Conservation (phyloP, 2,797 vertebrate genomes). For the Sebastes steindachneri region DNA sequence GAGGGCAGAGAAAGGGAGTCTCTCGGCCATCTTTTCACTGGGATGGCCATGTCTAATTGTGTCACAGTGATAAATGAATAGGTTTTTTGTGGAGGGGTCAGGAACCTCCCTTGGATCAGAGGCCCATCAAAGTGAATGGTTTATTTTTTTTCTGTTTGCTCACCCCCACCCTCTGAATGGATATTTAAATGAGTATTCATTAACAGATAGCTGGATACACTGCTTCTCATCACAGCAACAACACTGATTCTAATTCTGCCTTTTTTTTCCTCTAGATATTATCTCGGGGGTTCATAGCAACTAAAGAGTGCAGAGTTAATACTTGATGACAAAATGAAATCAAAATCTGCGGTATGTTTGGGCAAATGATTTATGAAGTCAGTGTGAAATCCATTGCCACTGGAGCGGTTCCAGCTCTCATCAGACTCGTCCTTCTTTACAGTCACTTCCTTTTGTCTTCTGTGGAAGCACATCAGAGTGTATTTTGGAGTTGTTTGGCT, state of each 20-base stretch:
- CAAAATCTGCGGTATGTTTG: not conserved
- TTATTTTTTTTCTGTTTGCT: constrained; percentile 64
- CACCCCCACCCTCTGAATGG: constrained; percentile 44
- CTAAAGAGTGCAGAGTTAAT: not conserved
- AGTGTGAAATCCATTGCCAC: not conserved
- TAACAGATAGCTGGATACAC: constrained; percentile 29
- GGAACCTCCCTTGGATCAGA: constrained; percentile 69
- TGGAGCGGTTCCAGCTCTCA: not conserved
- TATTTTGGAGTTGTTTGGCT: not conserved
- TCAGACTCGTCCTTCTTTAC: not conserved
- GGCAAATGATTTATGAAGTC: not conserved
- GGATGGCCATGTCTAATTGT: constrained; percentile 82
- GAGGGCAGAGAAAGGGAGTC: constrained; percentile 54
- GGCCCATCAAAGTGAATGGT: constrained; percentile 75
- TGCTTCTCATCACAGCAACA: constrained; percentile 22
- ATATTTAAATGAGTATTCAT: constrained; percentile 66
- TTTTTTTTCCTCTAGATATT: not conserved
- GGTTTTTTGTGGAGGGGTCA: constrained; percentile 75
- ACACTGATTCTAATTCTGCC: not conserved
- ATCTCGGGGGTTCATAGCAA: not conserved
- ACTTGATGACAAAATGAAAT: not conserved
- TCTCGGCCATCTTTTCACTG: constrained; percentile 72
- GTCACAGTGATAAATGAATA: constrained; percentile 78
- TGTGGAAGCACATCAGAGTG: not conserved
- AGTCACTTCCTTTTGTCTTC: not conserved